Percentiles rank a stretch among this genome's conserved stretches.
Evolutionary conservation across 2,113 vertebrate species (phyloP).

Genomic region (Rhizomys pruinosus): DNA sequence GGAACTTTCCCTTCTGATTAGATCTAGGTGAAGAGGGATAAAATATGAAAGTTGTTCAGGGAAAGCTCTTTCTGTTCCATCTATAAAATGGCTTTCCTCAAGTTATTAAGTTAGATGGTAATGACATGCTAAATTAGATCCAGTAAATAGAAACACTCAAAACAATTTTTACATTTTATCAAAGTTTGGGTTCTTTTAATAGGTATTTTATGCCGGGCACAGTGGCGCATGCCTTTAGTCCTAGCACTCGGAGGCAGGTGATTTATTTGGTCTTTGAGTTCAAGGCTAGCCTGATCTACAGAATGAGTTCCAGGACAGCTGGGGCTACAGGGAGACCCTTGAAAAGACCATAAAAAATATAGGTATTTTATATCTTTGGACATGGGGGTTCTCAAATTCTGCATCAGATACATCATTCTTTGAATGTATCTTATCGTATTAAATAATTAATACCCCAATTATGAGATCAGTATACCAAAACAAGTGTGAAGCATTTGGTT

Average conservation of each 20-base stretch:
- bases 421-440: not conserved
- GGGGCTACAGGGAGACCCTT: no score
- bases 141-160: not conserved
- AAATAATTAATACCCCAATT: conserved; percentile 16
- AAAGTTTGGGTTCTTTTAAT: not conserved
- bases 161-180: not conserved
- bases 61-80: not conserved
- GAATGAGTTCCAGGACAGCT: no score
- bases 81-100: not conserved
- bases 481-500: not conserved
- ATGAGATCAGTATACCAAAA: not conserved
- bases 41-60: not conserved
- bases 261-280: no score
- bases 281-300: no score
- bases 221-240: no score
- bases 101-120: conserved; percentile 7
- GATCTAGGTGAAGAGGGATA: not conserved
- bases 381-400: conserved; percentile 29
- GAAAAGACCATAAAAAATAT: no score
- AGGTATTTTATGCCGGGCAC: no score
- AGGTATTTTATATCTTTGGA: conserved; percentile 10
- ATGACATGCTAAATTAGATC: not conserved
- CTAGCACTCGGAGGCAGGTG: no score
- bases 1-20: not conserved
- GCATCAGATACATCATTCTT: not conserved